Percentiles rank a stretch among this genome's conserved stretches.
Conservation (phyloP, 2,797 vertebrate genomes). For the Clarias pachynema region DNA sequence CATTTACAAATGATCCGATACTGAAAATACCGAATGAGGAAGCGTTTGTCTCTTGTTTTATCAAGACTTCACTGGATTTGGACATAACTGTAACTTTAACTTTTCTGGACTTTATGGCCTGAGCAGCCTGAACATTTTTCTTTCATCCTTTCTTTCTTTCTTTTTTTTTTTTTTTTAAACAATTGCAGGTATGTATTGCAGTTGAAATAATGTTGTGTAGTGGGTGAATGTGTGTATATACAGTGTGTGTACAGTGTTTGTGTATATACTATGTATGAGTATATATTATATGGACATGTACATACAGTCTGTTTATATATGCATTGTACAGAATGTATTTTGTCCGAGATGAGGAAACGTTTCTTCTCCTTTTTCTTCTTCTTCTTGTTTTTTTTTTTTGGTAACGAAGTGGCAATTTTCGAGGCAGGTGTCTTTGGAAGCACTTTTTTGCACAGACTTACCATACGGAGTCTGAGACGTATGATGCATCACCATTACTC, state of each 20-base stretch:
- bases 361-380: constrained; percentile 37
- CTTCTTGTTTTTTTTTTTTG: constrained; percentile 58
- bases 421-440: constrained; percentile 68
- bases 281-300: constrained; percentile 63
- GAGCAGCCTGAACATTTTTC: constrained; percentile 64
- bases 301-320: constrained; percentile 80
- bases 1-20: not conserved
- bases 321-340: constrained; percentile 78
- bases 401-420: constrained; percentile 63
- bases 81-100: constrained; percentile 61
- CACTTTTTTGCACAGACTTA: constrained; percentile 71
- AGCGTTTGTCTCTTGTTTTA: constrained; percentile 55
- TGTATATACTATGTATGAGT: constrained; percentile 78
- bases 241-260: constrained; percentile 70
- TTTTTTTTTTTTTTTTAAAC: constrained; percentile 56
- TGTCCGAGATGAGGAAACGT: constrained; percentile 33
- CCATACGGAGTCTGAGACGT: constrained; percentile 70
- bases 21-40: constrained; percentile 53
- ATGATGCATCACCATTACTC: constrained; percentile 69
- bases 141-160: constrained; percentile 24
- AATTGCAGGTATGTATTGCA: constrained; percentile 75
- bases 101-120: constrained; percentile 66
- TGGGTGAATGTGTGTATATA: constrained; percentile 75
- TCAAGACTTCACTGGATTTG: constrained; percentile 50
- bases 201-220: constrained; percentile 70